These are phyloP conservation scores for Pentamera pediparva DNA, from an alignment of 53 echinoderm and acorn worm genomes.

Conservation along the genomic window DNA sequence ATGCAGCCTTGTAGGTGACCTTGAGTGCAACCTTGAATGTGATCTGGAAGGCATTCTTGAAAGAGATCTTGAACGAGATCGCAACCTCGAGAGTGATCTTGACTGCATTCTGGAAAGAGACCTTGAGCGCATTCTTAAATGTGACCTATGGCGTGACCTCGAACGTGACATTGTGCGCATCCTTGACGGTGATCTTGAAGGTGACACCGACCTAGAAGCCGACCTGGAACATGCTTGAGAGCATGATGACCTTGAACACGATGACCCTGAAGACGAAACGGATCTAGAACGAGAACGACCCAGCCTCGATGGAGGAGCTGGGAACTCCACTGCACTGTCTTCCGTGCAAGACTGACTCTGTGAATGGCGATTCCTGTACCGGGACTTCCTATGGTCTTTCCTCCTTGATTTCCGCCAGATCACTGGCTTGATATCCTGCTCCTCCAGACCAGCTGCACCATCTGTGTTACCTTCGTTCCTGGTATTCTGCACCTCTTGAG, in stretches of 20 bases:
- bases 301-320: neutral
- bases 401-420: conserved; percentile 6
- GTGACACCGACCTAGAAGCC: neutral
- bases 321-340: too few species aligned
- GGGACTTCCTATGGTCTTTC: conserved; percentile 9
- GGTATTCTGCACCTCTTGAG: neutral
- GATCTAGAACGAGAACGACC: conserved; percentile 53
- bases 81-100: conserved; percentile 20
- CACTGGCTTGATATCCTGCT: conserved; percentile 15
- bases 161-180: conserved; percentile 40
- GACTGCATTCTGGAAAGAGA: conserved; percentile 36
- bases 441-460: neutral
- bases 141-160: conserved; percentile 11
- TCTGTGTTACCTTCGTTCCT: neutral
- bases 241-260: neutral
- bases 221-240: conserved; percentile 16
- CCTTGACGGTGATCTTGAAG: conserved; percentile 28
- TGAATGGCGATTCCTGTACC: too few species aligned
- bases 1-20: conserved; percentile 31
- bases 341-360: too few species aligned
- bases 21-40: conserved; percentile 27
- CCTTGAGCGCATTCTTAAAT: conserved; percentile 30
- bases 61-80: conserved; percentile 27
- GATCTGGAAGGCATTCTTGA: conserved; percentile 20
- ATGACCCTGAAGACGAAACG: conserved; percentile 23